Evolutionary conservation across 2,797 vertebrate species (phyloP), one percentile per base, ranked within the genome.

Genomic region (Sciurus carolinensis): DNA sequence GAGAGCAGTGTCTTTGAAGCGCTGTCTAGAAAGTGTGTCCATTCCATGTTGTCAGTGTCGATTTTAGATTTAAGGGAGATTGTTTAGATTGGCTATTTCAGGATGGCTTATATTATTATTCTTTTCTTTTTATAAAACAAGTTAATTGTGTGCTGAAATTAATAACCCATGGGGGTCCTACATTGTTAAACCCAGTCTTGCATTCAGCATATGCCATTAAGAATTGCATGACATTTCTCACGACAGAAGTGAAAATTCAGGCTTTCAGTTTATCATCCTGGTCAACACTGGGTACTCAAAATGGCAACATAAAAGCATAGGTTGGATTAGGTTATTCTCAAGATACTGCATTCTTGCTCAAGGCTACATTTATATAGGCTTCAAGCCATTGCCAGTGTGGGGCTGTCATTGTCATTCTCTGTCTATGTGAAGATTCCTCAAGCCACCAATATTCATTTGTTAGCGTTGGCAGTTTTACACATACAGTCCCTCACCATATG

Each of bases 1-100:
- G 64, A 95, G 30, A 95, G 88, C 1, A 93, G 30, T n/a, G 0
- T 72, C 66, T 88, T 69, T 73, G 17, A 93, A 75, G n/a, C 39
- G 81, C n/a, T 75, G 30, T 71, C n/a, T 54, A 92, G 44, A 94
- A 93, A 71, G 10, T 57, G 9, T 33, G 6, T 54, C 12, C 85
- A 88, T 93, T 92, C 67, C 7, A 0, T 77, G 86, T 72, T 50
- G 9, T 18, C 39, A 64, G 20, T 64, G 24, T 77, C 86, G 85
- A 96, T 88, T 75, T n/a, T 8, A 57, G 54, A 80, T 44, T 50
- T 1, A 2, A 69, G n/a, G 8, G 82, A 67, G 28, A 94, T 4
- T 69, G 28, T 15, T 77, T 73, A 57, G 20, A 57, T 57, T 57
- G 54, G 54, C 2, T 54, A 42, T 62, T 50, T 93, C 66, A 54